phyloP scores from a whole-genome alignment of 2,888 invertebrate genomes.

The Melieria omissa region DNA sequence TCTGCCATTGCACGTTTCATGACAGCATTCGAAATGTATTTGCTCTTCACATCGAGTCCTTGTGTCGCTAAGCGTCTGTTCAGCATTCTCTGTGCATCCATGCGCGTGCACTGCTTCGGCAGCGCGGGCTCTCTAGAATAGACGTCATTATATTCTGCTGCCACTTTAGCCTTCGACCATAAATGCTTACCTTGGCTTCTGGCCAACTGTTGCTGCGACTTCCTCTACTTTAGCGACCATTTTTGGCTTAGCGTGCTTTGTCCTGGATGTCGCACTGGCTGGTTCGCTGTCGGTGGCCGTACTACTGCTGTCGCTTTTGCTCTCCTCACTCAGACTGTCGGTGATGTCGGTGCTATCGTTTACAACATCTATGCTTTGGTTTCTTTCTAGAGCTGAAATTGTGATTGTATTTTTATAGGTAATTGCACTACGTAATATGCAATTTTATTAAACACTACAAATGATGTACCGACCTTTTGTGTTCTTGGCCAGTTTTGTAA shows the following conservation, averaged over 20 bases:
- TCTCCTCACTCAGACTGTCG: constrained; percentile 53
- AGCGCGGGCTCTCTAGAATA: constrained; percentile 7
- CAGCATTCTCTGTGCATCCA: constrained; percentile 50
- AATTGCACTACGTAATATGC: too few relatives aligned
- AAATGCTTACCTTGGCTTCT: constrained; percentile 5
- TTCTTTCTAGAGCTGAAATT: too few relatives aligned
- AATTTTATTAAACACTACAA: too few relatives aligned
- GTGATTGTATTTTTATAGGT: too few relatives aligned
- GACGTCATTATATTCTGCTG: neutral
- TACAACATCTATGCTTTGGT: neutral
- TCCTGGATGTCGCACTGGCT: too few relatives aligned
- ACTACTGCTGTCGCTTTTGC: constrained; percentile 1
- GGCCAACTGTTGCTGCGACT: neutral
- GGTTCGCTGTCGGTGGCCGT: constrained; percentile 14
- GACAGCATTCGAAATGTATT: constrained; percentile 45
- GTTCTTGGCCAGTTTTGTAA: constrained; percentile 39
- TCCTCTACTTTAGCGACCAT: neutral
- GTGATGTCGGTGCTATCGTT: constrained; percentile 54
- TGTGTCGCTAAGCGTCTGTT: constrained; percentile 45
- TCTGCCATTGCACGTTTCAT: constrained; percentile 47
- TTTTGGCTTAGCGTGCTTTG: constrained; percentile 11
- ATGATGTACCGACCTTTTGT: neutral
- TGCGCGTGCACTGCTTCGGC: constrained; percentile 48
- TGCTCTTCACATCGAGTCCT: constrained; percentile 51
- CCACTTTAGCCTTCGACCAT: neutral